Conservation (phyloP, 23 tunicate species). For the Ciona savignyi region DNA sequence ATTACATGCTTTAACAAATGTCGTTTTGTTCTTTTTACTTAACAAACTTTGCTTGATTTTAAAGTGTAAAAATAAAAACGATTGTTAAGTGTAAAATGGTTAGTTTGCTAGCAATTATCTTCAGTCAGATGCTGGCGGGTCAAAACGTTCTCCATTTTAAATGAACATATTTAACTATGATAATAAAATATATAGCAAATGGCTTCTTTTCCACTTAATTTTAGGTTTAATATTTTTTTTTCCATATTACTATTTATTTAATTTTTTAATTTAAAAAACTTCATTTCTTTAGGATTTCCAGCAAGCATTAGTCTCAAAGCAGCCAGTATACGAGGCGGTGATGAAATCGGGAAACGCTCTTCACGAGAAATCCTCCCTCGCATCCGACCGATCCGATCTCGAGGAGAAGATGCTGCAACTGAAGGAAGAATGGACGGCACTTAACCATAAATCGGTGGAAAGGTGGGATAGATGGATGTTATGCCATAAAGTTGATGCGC, state of each 20-base stretch:
- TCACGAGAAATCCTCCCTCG: conserved; percentile 36
- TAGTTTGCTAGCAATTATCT: too few relatives aligned
- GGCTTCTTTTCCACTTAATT: not conserved
- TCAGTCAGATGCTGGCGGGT: too few relatives aligned
- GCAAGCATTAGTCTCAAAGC: conserved; percentile 49
- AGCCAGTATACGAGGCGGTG: conserved; percentile 73
- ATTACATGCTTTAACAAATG: too few relatives aligned
- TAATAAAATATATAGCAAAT: not conserved
- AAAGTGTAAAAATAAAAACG: too few relatives aligned
- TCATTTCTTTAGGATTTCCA: conserved; percentile 58
- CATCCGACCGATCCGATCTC: conserved; percentile 29
- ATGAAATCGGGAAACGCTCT: conserved; percentile 34
- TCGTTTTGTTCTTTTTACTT: too few relatives aligned
- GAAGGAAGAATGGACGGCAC: conserved; percentile 58
- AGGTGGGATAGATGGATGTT: conserved; percentile 16
- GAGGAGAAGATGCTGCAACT: conserved; percentile 29
- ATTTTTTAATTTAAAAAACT: too few relatives aligned
- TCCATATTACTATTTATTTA: too few relatives aligned
- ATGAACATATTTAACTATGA: too few relatives aligned
- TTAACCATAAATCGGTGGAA: conserved; percentile 46
- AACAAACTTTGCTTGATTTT: too few relatives aligned
- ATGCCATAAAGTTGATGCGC: too few relatives aligned
- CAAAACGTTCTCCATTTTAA: too few relatives aligned
- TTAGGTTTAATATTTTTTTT: not conserved
- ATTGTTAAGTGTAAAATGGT: too few relatives aligned